Percentiles rank a stretch among this genome's conserved stretches.
Evolutionary conservation across 2,888 invertebrate genomes (phyloP).

Genomic region (Carabus problematicus): DNA sequence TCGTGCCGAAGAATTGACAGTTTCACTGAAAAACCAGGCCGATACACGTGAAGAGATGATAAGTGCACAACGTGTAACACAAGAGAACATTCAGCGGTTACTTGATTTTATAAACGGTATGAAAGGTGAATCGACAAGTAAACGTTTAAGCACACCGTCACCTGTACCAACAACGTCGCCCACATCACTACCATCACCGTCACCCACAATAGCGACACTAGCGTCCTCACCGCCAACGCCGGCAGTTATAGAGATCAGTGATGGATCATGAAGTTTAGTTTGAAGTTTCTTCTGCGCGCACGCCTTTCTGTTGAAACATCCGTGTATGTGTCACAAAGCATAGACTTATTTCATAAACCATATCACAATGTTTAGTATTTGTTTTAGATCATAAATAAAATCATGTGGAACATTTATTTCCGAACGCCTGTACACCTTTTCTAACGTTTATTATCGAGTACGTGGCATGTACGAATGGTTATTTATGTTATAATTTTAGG

Average conservation of each 20-base stretch:
- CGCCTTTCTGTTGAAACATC: no score
- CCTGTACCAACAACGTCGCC: conserved; percentile 11
- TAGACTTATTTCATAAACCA: no score
- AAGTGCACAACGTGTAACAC: conserved; percentile 53
- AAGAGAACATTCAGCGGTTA: conserved; percentile 56
- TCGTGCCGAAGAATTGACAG: conserved; percentile 57
- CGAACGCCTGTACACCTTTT: no score
- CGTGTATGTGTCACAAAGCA: no score
- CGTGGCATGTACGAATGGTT: no score
- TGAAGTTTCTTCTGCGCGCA: no score
- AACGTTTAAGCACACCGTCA: not conserved
- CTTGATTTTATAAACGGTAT: conserved; percentile 54
- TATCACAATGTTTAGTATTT: no score
- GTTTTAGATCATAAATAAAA: no score
- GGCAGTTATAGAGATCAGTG: not conserved
- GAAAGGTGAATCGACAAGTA: conserved; percentile 46
- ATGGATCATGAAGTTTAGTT: conserved; percentile 5
- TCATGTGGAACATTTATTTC: no score
- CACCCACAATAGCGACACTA: not conserved
- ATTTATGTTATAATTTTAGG: no score
- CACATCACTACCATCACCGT: conserved; percentile 6
- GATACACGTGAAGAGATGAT: conserved; percentile 54
- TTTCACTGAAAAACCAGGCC: conserved; percentile 56
- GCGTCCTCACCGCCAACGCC: conserved; percentile 1
- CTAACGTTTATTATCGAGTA: no score